These are phyloP conservation scores for Eublepharis macularius DNA, from an alignment of 2,113 vertebrate species.

Conservation along the genomic window DNA sequence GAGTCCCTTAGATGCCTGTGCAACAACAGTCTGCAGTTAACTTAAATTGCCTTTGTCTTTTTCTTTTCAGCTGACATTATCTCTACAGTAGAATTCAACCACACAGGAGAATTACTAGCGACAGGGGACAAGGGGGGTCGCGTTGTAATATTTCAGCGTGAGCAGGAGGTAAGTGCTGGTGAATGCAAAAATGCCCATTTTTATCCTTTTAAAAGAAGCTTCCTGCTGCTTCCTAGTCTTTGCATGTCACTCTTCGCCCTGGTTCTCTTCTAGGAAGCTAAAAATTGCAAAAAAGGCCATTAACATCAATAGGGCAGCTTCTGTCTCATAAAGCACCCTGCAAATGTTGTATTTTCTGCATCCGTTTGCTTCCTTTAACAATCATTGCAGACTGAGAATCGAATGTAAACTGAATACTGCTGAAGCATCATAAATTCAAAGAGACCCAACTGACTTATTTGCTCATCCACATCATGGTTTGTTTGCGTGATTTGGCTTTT, in stretches of 20 bases:
- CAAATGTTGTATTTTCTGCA: background rate
- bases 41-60: slow-evolving; percentile 79
- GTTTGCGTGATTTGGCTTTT: background rate
- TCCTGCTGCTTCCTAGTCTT: slow-evolving; percentile 73
- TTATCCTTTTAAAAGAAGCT: slow-evolving; percentile 64
- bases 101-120: slow-evolving; percentile 96
- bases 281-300: slow-evolving; percentile 49
- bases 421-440: accelerated
- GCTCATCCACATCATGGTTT: background rate
- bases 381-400: background rate
- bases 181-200: slow-evolving; percentile 68
- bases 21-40: slow-evolving; percentile 60
- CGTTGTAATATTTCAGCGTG: slow-evolving; percentile 98
- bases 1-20: slow-evolving; percentile 48
- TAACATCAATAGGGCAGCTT: slow-evolving; percentile 38
- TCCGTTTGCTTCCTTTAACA: background rate
- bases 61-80: slow-evolving; percentile 97
- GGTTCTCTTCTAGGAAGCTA: slow-evolving; percentile 51
- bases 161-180: slow-evolving; percentile 92
- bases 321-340: slow-evolving; percentile 17
- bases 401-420: background rate
- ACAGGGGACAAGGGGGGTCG: slow-evolving; percentile 99
- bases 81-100: slow-evolving; percentile 99
- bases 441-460: background rate
- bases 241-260: slow-evolving; percentile 54